Evolutionary conservation across 2,113 vertebrate genomes (phyloP).

Genomic region (Sminthopsis crassicaudata): DNA sequence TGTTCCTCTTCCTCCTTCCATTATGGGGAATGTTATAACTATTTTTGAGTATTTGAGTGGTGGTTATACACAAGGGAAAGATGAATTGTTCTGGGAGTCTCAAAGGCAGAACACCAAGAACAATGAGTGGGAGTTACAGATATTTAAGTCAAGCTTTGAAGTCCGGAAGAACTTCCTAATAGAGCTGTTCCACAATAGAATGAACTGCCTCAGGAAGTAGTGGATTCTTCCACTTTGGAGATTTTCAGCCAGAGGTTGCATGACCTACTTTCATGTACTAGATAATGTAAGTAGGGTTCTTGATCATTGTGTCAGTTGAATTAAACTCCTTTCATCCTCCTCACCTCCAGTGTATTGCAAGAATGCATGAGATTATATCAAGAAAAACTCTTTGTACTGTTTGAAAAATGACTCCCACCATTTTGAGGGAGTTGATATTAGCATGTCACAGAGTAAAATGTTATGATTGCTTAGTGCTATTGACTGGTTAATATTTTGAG

Average conservation of each 20-base stretch:
- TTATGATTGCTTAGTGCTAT: background rate
- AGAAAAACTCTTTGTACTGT: background rate
- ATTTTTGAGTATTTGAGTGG: background rate
- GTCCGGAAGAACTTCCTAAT: background rate
- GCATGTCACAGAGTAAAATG: background rate
- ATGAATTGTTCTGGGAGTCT: background rate
- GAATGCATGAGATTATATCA: background rate
- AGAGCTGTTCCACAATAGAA: background rate
- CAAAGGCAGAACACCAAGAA: background rate
- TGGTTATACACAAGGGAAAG: background rate
- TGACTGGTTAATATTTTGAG: background rate
- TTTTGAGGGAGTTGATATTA: background rate
- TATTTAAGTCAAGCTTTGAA: background rate
- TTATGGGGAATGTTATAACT: background rate
- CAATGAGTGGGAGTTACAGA: background rate
- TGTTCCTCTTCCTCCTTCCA: background rate
- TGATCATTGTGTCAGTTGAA: no score
- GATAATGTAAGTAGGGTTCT: no score
- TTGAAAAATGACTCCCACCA: background rate
- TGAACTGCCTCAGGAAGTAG: no score
- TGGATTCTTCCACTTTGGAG: no score
- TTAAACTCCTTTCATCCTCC: no score
- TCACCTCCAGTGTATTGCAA: background rate
- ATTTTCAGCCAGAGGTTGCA: no score
- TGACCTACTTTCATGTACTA: no score